Conservation (phyloP, 1,140 invertebrate genomes). For the Diorhabda carinulata region DNA sequence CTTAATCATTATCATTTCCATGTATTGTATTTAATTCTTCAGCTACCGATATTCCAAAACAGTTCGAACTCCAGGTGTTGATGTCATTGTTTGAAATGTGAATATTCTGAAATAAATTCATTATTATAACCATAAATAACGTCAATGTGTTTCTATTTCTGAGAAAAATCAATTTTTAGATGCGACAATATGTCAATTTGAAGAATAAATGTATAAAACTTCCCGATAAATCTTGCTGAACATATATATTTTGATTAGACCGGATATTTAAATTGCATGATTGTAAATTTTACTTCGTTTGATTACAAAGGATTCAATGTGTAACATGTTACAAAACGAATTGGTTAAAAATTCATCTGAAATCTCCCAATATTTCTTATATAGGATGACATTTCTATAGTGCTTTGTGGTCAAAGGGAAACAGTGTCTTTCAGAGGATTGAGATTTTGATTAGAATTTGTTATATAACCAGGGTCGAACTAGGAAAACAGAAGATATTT, state of each 20-base stretch:
- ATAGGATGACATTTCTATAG: background rate
- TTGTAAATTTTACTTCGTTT: background rate
- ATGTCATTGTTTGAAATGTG: too few species aligned
- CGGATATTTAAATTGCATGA: background rate
- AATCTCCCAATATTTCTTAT: slow-evolving; percentile 3
- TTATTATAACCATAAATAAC: too few species aligned
- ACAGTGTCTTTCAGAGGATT: background rate
- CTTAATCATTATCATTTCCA: too few species aligned
- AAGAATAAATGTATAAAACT: background rate
- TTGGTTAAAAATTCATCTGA: slow-evolving; percentile 1
- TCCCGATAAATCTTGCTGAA: background rate
- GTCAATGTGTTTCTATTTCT: too few species aligned
- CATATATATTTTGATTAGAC: background rate
- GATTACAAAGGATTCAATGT: background rate
- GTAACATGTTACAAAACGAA: background rate
- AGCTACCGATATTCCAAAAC: too few species aligned
- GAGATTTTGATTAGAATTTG: background rate
- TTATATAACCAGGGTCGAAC: background rate
- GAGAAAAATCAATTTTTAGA: too few species aligned
- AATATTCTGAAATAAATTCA: too few species aligned
- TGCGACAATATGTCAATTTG: background rate
- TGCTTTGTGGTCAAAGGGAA: slow-evolving; percentile 1
- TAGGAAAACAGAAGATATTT: background rate
- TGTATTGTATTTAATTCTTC: too few species aligned
- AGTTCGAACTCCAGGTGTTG: too few species aligned